Base-by-base conservation (phyloP, 2,888 invertebrate species). In the Cremastobaeus sp. region DNA sequence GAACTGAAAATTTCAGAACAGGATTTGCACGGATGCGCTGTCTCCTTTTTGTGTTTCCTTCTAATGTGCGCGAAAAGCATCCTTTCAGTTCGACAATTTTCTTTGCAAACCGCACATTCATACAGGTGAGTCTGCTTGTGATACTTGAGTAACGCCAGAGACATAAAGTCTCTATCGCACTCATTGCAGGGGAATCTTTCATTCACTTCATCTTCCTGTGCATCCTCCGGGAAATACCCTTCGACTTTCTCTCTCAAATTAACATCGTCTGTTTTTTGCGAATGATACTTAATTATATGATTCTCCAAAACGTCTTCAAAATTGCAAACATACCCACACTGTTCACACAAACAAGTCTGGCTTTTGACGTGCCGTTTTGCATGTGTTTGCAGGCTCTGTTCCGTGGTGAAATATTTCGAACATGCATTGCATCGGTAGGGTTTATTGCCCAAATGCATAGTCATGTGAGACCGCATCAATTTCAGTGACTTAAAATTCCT, bases 291-390 rank as follows among this genome's bases (percentile, higher is more conserved):
- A 1, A 17, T 3, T 5, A 62, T 70, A 17, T 70, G 69, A 34
- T 70, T 70, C 1, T 62, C 48, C 3, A 70, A 47, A 1, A 70
- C 69, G 3, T 45, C 45, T 9, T 48, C 48, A 12, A 14, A 62
- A 1, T 0, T 28, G 11, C 69, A 70, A n/a, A 55, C 20, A 9
- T 70, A 70, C 8, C 60, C 69, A 3, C 69, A 70, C 20, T 70
- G 60, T n/a, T 70, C 69, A 12, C 69, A 70, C 0, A 70, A 17
- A 3, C 62, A 48, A 1, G 17, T 4, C 11, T 47, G 54, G 5
- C 41, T 54, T 14, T 54, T 47, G 1, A 25, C 32, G 12, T 55
- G 69, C 0, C 12, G 1, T 11, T 47, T 60, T 8, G 11, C 6
- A 17, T 69, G 69, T 0, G 3, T 1, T 6, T 59, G 50, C 2